A percentile compares a stretch with the other conserved stretches of the same genome.
phyloP scores from a whole-genome alignment of 2,888 invertebrate genomes.

The Opisthograptis luteolata region DNA sequence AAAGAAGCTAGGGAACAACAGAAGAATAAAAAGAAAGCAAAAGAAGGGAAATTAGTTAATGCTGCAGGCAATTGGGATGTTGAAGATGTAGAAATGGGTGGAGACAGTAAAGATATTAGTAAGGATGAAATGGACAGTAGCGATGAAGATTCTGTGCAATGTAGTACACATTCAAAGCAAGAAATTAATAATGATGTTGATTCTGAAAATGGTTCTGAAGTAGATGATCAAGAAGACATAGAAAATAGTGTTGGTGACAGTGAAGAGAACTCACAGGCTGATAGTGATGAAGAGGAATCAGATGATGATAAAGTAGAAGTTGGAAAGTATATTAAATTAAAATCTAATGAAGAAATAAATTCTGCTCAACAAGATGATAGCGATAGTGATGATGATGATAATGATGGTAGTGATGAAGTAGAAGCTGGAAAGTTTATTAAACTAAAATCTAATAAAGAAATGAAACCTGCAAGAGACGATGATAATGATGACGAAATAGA shows the following conservation, averaged over 20 bases:
- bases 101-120: slow-evolving; percentile 30
- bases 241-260: slow-evolving; percentile 28
- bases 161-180: slow-evolving; percentile 9
- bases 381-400: slow-evolving; percentile 24
- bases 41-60: slow-evolving; percentile 50
- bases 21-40: slow-evolving; percentile 59
- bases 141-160: slow-evolving; percentile 16
- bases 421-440: slow-evolving; percentile 19
- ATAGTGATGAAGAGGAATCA: slow-evolving; percentile 22
- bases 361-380: slow-evolving; percentile 9
- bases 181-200: slow-evolving; percentile 13
- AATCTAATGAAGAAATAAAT: slow-evolving; percentile 13
- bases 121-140: slow-evolving; percentile 21
- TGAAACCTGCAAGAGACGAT: too few relatives aligned
- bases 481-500: too few relatives aligned
- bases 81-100: slow-evolving; percentile 47
- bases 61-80: slow-evolving; percentile 65
- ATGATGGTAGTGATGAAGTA: slow-evolving; percentile 22
- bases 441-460: slow-evolving; percentile 13
- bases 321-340: slow-evolving; percentile 22
- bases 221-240: slow-evolving; percentile 25
- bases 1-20: slow-evolving; percentile 69
- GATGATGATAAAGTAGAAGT: slow-evolving; percentile 17
- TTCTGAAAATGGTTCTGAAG: slow-evolving; percentile 26
- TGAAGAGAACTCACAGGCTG: slow-evolving; percentile 17